Conservation (phyloP, 2,113 vertebrate genomes). For the Bettongia penicillata region DNA sequence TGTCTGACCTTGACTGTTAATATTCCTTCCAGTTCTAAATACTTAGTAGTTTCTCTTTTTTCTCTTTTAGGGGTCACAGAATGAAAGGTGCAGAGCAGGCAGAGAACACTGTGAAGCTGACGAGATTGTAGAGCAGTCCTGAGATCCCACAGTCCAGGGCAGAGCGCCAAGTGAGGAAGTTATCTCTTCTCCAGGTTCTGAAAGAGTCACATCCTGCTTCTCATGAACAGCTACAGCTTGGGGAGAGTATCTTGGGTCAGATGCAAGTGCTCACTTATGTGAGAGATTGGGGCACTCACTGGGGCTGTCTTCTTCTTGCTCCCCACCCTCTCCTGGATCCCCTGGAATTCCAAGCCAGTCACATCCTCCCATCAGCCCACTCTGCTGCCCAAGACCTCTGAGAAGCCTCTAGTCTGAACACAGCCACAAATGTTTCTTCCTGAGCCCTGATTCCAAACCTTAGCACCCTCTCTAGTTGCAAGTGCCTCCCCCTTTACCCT, state of each 20-base stretch:
- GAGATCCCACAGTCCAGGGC: background rate
- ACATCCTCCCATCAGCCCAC: rapidly evolving
- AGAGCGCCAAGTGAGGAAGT: background rate
- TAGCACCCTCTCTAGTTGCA: background rate
- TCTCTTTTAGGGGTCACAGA: background rate
- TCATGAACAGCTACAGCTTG: rapidly evolving
- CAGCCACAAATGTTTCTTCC: background rate
- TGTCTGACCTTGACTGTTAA: background rate
- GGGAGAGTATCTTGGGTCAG: background rate
- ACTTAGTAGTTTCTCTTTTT: background rate
- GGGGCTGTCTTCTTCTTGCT: rapidly evolving
- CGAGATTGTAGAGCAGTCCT: background rate
- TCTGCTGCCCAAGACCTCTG: background rate
- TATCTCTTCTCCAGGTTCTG: background rate
- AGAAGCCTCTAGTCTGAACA: background rate
- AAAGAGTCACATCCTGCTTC: background rate
- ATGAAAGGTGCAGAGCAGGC: background rate
- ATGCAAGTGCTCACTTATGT: no score
- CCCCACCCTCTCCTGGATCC: rapidly evolving
- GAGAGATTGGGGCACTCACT: background rate
- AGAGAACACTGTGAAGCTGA: background rate
- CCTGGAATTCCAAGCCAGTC: background rate
- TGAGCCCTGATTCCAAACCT: background rate
- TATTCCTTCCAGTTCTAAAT: background rate
- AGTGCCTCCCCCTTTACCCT: background rate